phyloP scores from a whole-genome alignment of 2,797 vertebrate genomes.

The Characodon lateralis region DNA sequence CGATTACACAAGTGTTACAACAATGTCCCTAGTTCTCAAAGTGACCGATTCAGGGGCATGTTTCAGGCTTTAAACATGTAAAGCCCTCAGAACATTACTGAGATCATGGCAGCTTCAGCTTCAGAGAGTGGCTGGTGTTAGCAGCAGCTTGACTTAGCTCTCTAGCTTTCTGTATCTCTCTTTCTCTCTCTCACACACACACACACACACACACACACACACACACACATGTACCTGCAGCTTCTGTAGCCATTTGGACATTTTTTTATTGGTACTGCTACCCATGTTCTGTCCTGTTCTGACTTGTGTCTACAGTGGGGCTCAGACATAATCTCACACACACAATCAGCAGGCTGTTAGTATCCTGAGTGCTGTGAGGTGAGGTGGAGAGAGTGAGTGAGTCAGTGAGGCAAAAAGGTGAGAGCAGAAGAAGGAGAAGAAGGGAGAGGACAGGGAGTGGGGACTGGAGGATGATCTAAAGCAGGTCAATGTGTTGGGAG shows the following conservation, averaged over 20 bases:
- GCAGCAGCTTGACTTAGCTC: conserved; percentile 60
- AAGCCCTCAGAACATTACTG: conserved; percentile 51
- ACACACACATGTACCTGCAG: not conserved
- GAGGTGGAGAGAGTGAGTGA: conserved; percentile 60
- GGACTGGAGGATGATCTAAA: conserved; percentile 38
- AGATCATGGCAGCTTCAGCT: conserved; percentile 38
- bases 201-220: not conserved
- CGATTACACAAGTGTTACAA: not conserved
- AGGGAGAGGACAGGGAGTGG: conserved; percentile 4
- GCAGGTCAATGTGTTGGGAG: conserved; percentile 32
- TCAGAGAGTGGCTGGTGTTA: conserved; percentile 58
- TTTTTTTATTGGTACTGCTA: not conserved
- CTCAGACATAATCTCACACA: conserved; percentile 17
- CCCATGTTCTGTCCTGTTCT: conserved; percentile 20
- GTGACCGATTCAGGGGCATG: conserved; percentile 50
- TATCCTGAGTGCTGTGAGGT: conserved; percentile 63
- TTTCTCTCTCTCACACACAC: not conserved
- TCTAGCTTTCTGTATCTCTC: conserved; percentile 4
- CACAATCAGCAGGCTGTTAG: conserved; percentile 69
- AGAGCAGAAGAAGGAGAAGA: conserved; percentile 39
- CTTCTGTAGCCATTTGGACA: not conserved
- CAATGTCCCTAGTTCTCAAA: not conserved
- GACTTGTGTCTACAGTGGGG: not conserved
- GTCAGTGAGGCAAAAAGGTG: conserved; percentile 50
- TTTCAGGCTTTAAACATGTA: conserved; percentile 62